A percentile compares a stretch with the other conserved stretches of the same genome.
phyloP scores from a whole-genome alignment of 2,797 vertebrate species.

The Jordanella pulchra region DNA sequence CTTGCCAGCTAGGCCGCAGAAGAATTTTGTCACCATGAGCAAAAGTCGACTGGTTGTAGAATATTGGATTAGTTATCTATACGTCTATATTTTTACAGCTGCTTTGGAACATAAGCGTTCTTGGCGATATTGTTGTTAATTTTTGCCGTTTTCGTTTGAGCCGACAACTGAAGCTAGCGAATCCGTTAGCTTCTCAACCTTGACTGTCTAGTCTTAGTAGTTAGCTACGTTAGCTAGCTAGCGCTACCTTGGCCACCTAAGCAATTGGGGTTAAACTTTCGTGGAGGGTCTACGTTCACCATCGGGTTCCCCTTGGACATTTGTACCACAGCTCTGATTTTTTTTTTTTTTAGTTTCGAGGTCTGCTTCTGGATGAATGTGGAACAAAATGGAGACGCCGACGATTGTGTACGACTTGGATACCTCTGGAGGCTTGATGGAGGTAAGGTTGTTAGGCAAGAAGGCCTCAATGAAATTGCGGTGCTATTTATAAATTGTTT shows the following conservation, averaged over 20 bases:
- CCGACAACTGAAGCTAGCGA: constrained; percentile 27
- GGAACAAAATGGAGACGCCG: constrained; percentile 99
- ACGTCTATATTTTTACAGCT: background rate
- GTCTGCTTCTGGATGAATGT: constrained; percentile 87
- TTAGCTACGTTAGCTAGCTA: constrained; percentile 64
- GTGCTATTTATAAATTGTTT: background rate
- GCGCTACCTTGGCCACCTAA: constrained; percentile 34
- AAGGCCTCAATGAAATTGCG: constrained; percentile 30
- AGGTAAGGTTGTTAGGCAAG: constrained; percentile 80
- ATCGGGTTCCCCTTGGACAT: constrained; percentile 2
- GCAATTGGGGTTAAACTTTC: background rate
- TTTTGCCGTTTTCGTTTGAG: constrained; percentile 25
- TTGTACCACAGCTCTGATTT: constrained; percentile 11
- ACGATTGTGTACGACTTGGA: constrained; percentile 99
- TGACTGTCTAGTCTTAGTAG: constrained; percentile 65
- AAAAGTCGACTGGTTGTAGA: constrained; percentile 1
- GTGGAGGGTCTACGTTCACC: constrained; percentile 5
- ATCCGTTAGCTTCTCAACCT: constrained; percentile 69
- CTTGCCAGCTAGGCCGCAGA: constrained; percentile 80
- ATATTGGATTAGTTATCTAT: constrained; percentile 7
- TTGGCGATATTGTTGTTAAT: background rate
- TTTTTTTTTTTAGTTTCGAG: constrained; percentile 15
- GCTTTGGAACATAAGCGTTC: constrained; percentile 13
- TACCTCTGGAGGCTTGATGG: constrained; percentile 97
- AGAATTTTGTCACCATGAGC: constrained; percentile 39